Conservation (phyloP, 2,113 vertebrate species). For the Eupsittula cactorum region DNA sequence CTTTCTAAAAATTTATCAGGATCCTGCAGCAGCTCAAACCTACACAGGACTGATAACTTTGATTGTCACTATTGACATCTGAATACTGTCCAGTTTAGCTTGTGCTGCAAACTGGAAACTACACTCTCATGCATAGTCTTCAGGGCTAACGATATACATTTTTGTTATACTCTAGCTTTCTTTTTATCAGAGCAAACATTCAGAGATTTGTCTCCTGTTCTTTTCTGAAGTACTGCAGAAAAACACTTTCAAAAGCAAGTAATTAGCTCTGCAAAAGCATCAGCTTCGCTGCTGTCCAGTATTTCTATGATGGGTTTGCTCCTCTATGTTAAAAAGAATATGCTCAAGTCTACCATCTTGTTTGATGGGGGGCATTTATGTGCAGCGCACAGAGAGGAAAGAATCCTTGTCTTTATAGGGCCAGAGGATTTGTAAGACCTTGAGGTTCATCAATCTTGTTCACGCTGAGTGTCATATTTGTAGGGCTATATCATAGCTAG, state of each 20-base stretch:
- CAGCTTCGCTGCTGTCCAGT: background rate
- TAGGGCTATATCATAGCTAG: background rate
- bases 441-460: background rate
- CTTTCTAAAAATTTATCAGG: constrained; percentile 24
- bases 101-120: background rate
- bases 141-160: background rate
- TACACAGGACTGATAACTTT: background rate
- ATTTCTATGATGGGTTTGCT: background rate
- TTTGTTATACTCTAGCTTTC: background rate
- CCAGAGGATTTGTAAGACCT: background rate
- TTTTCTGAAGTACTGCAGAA: background rate
- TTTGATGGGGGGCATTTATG: background rate
- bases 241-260: background rate
- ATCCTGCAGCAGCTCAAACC: background rate
- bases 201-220: background rate
- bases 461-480: background rate
- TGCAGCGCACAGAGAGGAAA: background rate
- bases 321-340: background rate
- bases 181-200: background rate
- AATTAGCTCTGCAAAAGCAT: background rate
- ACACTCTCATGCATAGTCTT: background rate
- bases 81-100: background rate
- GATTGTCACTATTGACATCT: background rate
- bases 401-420: background rate
- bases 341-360: background rate